phyloP scores from a whole-genome alignment of 2,888 invertebrate genomes.

The Lithosia quadra region DNA sequence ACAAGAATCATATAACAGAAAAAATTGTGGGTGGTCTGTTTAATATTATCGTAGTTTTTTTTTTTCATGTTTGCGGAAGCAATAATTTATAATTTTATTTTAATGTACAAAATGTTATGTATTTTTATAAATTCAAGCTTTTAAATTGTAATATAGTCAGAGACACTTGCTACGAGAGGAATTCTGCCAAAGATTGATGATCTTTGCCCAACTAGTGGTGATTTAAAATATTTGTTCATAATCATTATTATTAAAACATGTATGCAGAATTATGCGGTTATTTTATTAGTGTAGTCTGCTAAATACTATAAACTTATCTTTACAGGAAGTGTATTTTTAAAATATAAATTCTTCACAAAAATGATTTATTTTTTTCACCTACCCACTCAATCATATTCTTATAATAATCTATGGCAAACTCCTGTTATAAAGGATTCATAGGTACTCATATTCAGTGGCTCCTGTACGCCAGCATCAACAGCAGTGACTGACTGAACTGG shows the following conservation, averaged over 20 bases:
- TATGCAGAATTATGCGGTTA: slow-evolving; percentile 48
- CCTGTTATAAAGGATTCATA: too few species aligned
- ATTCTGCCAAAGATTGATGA: slow-evolving; percentile 59
- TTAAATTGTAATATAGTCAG: slow-evolving; percentile 24
- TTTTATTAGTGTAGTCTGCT: slow-evolving; percentile 56
- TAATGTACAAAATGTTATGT: slow-evolving; percentile 24
- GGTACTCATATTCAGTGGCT: too few species aligned
- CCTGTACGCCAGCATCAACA: too few species aligned
- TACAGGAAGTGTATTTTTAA: slow-evolving; percentile 73
- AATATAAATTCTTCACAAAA: slow-evolving; percentile 47
- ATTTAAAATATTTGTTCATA: slow-evolving; percentile 44
- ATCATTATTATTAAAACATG: slow-evolving; percentile 29
- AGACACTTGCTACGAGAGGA: slow-evolving; percentile 40
- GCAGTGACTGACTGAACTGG: too few species aligned
- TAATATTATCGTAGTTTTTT: neutral
- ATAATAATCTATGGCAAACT: too few species aligned
- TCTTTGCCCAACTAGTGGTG: slow-evolving; percentile 55
- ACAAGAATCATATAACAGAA: neutral
- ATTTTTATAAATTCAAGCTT: slow-evolving; percentile 35
- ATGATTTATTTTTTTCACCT: neutral
- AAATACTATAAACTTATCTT: slow-evolving; percentile 56
- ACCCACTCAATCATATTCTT: neutral
- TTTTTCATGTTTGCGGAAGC: neutral
- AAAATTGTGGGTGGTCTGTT: too few species aligned
- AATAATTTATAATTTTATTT: slow-evolving; percentile 19